Evolutionary conservation across 2,797 vertebrate genomes (phyloP).

Genomic region (Vireo griseus): DNA sequence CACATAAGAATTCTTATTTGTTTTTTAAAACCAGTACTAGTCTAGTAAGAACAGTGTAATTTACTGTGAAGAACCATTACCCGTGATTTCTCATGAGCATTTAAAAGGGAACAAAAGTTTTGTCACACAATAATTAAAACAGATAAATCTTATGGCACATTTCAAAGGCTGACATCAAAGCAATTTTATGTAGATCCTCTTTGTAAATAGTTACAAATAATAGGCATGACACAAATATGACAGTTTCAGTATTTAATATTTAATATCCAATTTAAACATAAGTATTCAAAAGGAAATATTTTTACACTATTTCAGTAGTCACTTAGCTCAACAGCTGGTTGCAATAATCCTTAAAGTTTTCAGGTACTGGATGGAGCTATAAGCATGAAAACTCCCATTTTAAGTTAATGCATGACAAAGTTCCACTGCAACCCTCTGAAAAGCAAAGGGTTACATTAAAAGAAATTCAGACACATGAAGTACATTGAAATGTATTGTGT

Average conservation of each 20-base stretch:
- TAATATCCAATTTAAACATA: slow-evolving; percentile 61
- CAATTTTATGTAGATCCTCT: slow-evolving; percentile 28
- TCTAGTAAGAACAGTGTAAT: not conserved
- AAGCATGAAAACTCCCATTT: not conserved
- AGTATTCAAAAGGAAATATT: slow-evolving; percentile 39
- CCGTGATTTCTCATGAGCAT: not conserved
- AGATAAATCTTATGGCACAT: not conserved
- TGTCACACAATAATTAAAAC: not conserved
- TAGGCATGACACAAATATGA: slow-evolving; percentile 48
- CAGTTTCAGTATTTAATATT: slow-evolving; percentile 44
- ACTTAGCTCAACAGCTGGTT: slow-evolving; percentile 28
- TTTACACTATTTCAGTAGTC: slow-evolving; percentile 44
- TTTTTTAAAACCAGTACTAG: not conserved
- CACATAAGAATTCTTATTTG: not conserved
- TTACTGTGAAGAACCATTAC: not conserved
- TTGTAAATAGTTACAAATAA: slow-evolving; percentile 58
- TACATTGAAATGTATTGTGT: slow-evolving; percentile 22
- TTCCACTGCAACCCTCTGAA: slow-evolving; percentile 14
- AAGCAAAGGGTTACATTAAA: not conserved
- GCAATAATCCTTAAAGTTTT: not conserved
- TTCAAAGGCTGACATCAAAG: slow-evolving; percentile 44
- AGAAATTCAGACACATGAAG: slow-evolving; percentile 19
- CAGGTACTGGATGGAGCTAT: not conserved
- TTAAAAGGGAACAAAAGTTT: not conserved
- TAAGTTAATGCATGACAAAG: slow-evolving; percentile 5